A percentile compares a stretch with the other conserved stretches of the same genome.
Evolutionary conservation across 2,797 vertebrate species (phyloP).

Genomic region (Sarcophilus harrisii): DNA sequence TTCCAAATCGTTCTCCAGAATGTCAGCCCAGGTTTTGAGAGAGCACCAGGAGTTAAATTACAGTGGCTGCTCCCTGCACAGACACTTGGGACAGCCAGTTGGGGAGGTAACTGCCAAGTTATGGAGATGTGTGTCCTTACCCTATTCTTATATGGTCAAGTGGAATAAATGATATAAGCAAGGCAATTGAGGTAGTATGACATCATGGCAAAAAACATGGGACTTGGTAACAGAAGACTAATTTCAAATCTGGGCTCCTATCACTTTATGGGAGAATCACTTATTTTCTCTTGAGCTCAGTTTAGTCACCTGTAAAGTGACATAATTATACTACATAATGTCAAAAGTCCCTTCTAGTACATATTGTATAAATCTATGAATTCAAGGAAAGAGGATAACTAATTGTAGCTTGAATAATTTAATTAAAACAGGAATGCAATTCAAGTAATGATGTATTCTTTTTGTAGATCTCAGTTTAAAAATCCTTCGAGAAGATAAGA

Average conservation of each 20-base stretch:
- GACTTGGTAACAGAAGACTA: background rate
- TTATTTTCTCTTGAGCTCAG: background rate
- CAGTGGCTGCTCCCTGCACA: background rate
- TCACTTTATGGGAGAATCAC: background rate
- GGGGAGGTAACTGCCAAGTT: background rate
- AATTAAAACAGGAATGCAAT: conserved; percentile 14
- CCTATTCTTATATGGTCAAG: background rate
- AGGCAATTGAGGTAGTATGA: conserved; percentile 6
- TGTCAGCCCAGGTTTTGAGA: background rate
- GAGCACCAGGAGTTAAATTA: background rate
- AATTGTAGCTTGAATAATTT: conserved; percentile 55
- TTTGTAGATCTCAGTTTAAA: conserved; percentile 92
- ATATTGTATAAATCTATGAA: background rate
- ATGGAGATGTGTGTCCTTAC: background rate
- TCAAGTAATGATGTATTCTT: conserved; percentile 62
- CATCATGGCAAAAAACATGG: background rate
- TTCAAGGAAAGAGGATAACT: conserved; percentile 32
- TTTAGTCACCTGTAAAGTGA: background rate
- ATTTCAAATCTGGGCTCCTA: background rate
- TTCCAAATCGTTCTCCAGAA: too few relatives aligned
- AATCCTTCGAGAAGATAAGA: conserved; percentile 92
- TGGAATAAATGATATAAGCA: conserved; percentile 44
- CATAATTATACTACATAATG: background rate
- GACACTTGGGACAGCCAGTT: background rate
- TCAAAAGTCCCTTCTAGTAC: background rate